Evolutionary conservation across 2,888 invertebrate species (phyloP).

Genomic region (Dolichopus griseipennis): DNA sequence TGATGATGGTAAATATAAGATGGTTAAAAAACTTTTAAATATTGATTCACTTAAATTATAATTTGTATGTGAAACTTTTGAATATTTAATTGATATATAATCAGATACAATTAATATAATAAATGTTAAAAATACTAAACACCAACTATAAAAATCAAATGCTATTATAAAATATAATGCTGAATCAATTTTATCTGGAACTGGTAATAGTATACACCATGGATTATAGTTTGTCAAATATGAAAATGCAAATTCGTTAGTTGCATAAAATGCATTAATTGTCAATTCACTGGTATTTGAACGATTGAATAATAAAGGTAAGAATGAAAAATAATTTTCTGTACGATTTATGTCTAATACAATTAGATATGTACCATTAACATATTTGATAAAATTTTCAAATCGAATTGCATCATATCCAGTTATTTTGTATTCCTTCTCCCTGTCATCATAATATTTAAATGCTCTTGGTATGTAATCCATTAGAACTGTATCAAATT

Average conservation of each 20-base stretch:
- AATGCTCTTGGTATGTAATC: background rate
- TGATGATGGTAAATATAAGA: background rate
- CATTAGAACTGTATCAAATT: background rate
- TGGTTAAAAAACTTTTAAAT: background rate
- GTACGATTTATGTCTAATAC: background rate
- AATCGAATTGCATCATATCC: background rate
- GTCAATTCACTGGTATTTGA: background rate
- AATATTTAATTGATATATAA: background rate
- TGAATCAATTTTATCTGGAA: background rate
- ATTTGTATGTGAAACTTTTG: background rate
- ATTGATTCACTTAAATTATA: background rate
- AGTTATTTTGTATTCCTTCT: background rate
- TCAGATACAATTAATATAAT: no score
- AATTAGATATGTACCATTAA: background rate
- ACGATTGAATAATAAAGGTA: background rate
- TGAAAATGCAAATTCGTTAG: background rate
- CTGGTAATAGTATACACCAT: background rate
- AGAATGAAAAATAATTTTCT: background rate
- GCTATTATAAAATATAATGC: background rate
- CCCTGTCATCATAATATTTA: background rate
- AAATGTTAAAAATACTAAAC: background rate
- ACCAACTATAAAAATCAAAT: background rate
- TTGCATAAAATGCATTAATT: background rate
- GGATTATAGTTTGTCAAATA: background rate
- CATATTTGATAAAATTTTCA: background rate